Evolutionary conservation across 2,797 vertebrate species (phyloP).

Genomic region (Gila robusta): DNA sequence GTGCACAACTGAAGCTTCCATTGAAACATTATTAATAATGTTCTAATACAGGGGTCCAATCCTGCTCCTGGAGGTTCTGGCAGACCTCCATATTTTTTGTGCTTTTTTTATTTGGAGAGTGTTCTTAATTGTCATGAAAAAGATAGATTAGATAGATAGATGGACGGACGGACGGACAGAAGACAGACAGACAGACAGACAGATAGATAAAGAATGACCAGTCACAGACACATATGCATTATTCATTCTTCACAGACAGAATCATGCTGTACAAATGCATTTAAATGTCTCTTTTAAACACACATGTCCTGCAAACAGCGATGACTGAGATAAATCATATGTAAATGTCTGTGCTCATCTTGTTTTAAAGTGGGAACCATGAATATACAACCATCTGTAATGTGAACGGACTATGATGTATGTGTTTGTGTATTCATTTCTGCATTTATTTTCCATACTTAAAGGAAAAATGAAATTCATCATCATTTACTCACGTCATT

Average conservation of each 20-base stretch:
- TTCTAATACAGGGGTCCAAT: background rate
- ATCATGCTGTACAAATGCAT: conserved; percentile 33
- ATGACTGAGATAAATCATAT: conserved; percentile 45
- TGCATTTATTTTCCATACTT: conserved; percentile 24
- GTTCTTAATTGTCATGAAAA: background rate
- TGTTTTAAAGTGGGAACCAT: background rate
- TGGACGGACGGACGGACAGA: background rate
- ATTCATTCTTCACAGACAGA: conserved; percentile 17
- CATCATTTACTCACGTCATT: background rate
- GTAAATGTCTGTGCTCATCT: conserved; percentile 17
- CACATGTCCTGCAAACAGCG: background rate
- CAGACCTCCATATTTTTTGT: background rate
- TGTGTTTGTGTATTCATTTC: conserved; percentile 1
- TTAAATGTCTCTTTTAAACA: conserved; percentile 36
- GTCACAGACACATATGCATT: background rate
- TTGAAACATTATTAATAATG: background rate
- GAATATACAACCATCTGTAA: conserved; percentile 28
- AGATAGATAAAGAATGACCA: too few relatives aligned
- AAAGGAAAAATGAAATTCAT: background rate
- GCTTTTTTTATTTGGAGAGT: background rate
- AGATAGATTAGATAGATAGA: background rate
- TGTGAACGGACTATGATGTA: background rate
- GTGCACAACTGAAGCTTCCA: background rate
- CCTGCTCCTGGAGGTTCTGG: background rate
- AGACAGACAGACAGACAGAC: background rate